Evolutionary conservation across 2,888 invertebrate genomes (phyloP), one percentile per base, ranked within the genome.

Genomic region (Diarsia brunnea): DNA sequence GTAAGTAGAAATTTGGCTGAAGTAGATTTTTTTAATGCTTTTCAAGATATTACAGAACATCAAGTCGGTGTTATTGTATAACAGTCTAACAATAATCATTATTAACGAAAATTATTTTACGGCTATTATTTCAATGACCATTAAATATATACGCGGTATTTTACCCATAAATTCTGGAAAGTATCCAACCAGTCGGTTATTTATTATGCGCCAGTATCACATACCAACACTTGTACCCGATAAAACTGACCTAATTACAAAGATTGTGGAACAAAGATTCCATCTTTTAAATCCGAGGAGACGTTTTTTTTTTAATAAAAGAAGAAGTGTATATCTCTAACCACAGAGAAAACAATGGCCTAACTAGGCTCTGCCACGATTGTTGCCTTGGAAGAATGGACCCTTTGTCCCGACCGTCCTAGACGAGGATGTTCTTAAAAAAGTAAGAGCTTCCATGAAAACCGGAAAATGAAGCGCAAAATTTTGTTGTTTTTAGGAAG

Each of bases 361-460:
- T 93, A 93, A 93, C 94, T 93, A 94, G 93, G 88, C 92, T 87
- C 90, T 84, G 88, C 89, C 89, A 89, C 91, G 91, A 93, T 93
- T 94, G 94, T 93, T 92, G 87, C 88, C 79, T 87, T 76, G 78
- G 87, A 92, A 93, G 93, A 95, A 95, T 91, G 89, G 89, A 88
- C 77, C 89, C 89, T 93, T 95, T 95, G 94, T 95, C 89, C 88
- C 81, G 66, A 73, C 81, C 80, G 87, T 91, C 90, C 90, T 90
- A 93, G 90, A 90, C 87, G 86, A 90, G 90, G 90, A 91, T 85
- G 85, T 87, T 89, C 88, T 90, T 90, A 86, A 86, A 89, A 89
- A 89, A 83, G 73, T 84, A 83, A 89, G 88, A 90, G 87, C 85
- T 86, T 82, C 77, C 75, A 79, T 67, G 78, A 77, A 78, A 82